Percentiles rank a stretch among this genome's conserved stretches.
These are phyloP conservation scores for Cosmia pyralina DNA, from an alignment of 2,888 invertebrate species.

Conservation along the genomic window DNA sequence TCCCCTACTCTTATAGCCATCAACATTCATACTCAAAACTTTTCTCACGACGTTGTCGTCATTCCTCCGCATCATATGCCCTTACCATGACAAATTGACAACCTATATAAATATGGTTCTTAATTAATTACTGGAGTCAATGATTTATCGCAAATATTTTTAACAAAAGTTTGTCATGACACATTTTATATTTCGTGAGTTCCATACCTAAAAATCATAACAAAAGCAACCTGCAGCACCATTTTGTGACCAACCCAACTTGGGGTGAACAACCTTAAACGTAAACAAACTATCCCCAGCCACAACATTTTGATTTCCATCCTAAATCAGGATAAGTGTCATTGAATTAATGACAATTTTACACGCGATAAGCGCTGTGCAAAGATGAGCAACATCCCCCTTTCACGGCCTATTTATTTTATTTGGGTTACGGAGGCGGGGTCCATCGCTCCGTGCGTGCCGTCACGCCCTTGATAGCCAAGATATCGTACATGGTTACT, in stretches of 20 bases:
- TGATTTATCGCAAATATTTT: too few relatives aligned
- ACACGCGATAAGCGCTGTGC: constrained; percentile 31
- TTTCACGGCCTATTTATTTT: constrained; percentile 50
- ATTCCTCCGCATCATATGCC: too few relatives aligned
- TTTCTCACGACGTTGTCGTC: too few relatives aligned
- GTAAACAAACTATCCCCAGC: constrained; percentile 33
- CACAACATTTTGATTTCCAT: constrained; percentile 16
- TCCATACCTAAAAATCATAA: background rate
- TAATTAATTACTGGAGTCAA: too few relatives aligned
- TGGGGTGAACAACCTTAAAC: constrained; percentile 25
- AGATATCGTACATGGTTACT: too few relatives aligned
- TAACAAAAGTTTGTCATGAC: too few relatives aligned
- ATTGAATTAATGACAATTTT: constrained; percentile 54
- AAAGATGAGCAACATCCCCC: constrained; percentile 38
- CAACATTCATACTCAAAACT: too few relatives aligned
- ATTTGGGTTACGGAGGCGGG: constrained; percentile 54
- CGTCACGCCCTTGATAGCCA: constrained; percentile 23
- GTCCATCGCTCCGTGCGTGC: constrained; percentile 37
- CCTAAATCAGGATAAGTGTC: constrained; percentile 45
- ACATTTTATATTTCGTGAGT: too few relatives aligned
- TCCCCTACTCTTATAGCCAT: too few relatives aligned
- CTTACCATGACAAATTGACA: too few relatives aligned
- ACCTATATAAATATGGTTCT: too few relatives aligned
- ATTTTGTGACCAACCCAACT: background rate
- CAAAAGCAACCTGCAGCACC: background rate